These are phyloP conservation scores for Eumerus sabulonum DNA, from an alignment of 2,888 invertebrate species.

Conservation along the genomic window DNA sequence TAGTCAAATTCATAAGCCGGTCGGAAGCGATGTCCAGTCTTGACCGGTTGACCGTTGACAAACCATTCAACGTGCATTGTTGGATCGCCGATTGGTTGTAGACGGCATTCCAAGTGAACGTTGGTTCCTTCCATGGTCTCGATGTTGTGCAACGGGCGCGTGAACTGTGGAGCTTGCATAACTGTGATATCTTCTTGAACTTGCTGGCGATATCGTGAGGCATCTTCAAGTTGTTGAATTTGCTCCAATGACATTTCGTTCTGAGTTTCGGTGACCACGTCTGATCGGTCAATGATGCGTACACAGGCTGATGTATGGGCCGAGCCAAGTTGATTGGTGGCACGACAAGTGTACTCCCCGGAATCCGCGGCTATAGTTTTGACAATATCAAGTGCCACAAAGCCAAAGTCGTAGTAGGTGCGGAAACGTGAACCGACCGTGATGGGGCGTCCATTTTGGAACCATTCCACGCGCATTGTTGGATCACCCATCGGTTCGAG, in stretches of 20 bases:
- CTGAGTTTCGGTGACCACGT: constrained; percentile 92
- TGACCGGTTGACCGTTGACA: constrained; percentile 94
- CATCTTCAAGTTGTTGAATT: constrained; percentile 93
- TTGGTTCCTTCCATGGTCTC: constrained; percentile 95
- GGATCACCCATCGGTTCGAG: constrained; percentile 97
- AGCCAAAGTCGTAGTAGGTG: constrained; percentile 98
- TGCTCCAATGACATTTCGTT: constrained; percentile 95
- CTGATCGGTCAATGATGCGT: constrained; percentile 89
- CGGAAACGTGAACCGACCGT: constrained; percentile 95
- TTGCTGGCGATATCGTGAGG: constrained; percentile 85
- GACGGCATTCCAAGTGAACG: constrained; percentile 93
- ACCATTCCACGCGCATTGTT: constrained; percentile 97
- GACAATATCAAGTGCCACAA: constrained; percentile 96
- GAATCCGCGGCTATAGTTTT: constrained; percentile 96
- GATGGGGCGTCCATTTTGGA: constrained; percentile 93
- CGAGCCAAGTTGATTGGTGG: constrained; percentile 95
- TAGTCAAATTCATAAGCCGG: constrained; percentile 98
- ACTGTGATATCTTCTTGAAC: constrained; percentile 90
- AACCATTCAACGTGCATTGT: constrained; percentile 97
- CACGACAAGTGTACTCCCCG: constrained; percentile 96
- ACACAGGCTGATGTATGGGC: constrained; percentile 95
- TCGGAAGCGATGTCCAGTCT: constrained; percentile 95
- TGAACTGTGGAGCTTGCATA: constrained; percentile 92
- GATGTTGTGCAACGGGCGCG: constrained; percentile 91
- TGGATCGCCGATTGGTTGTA: constrained; percentile 94